Base-by-base conservation (phyloP, 2,888 invertebrate genomes). In the Agrypnus murinus region DNA sequence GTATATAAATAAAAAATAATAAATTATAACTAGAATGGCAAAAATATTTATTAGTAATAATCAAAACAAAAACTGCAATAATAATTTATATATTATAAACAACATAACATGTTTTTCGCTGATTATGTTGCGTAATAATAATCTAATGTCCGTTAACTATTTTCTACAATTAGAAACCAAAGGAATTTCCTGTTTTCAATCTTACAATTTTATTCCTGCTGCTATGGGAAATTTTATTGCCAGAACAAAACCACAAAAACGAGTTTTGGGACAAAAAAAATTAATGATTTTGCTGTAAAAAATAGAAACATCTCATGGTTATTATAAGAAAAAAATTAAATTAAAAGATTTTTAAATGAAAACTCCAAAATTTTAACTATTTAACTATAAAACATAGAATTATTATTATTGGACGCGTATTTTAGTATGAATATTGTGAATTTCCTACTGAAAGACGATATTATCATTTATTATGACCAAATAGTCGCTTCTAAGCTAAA, bases 61-160 rank as follows among this genome's bases (percentile, higher is more conserved):
- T 14, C 8, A 48, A 48, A 48, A 38, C 48, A 14, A 48, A 48
- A n/a, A n/a, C n/a, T n/a, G n/a, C n/a, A n/a, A n/a, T n/a, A n/a
- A n/a, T n/a, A n/a, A n/a, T n/a, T n/a, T n/a, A n/a, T n/a, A n/a
- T n/a, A n/a, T n/a, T n/a, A n/a, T n/a, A n/a, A n/a, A n/a, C n/a
- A n/a, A n/a, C n/a, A n/a, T 32, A 60, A 60, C 60, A 15, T 7
- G 58, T 58, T 58, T 58, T 38, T 40, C 17, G 15, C 2, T 14
- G n/a, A 43, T 25, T 25, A 25, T n/a, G n/a, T 19, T 12, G 17
- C 38, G n/a, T 40, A 43, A 15, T 14, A 43, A 43, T 58, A 43
- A 38, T n/a, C 14, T 38, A 38, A 57, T 38, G 10, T 17, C 40
- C 19, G 19, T 38, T 40, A 12, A 38, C 17, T 55, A n/a, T 38